These are phyloP conservation scores for Danaus melanippus DNA, from an alignment of 1,140 invertebrate species.

Conservation along the genomic window DNA sequence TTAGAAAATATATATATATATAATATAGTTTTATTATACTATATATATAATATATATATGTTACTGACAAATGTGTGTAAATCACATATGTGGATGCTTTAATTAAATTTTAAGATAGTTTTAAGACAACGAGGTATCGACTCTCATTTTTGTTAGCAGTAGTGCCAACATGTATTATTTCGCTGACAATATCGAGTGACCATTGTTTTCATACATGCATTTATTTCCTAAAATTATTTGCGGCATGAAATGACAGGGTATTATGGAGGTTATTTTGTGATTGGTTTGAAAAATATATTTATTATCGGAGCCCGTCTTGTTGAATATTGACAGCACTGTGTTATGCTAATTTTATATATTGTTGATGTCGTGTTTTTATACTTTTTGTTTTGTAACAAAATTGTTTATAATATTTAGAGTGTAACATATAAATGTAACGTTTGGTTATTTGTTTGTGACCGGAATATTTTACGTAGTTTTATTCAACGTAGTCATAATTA, in stretches of 20 bases:
- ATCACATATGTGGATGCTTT: constrained; percentile 60
- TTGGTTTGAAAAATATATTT: too few relatives aligned
- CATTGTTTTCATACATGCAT: constrained; percentile 26
- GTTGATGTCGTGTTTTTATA: too few relatives aligned
- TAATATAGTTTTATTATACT: constrained; percentile 11
- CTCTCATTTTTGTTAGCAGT: constrained; percentile 32
- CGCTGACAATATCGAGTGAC: too few relatives aligned
- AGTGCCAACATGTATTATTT: constrained; percentile 30
- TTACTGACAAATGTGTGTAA: constrained; percentile 39
- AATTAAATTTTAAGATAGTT: constrained; percentile 64
- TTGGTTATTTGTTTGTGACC: background rate
- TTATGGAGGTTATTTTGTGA: constrained; percentile 18
- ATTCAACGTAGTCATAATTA: too few relatives aligned
- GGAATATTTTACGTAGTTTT: too few relatives aligned
- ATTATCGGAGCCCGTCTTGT: too few relatives aligned
- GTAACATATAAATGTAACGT: background rate
- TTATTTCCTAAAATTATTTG: constrained; percentile 35
- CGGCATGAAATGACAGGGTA: constrained; percentile 63
- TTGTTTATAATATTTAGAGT: background rate
- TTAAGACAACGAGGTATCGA: constrained; percentile 10
- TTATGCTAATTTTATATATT: too few relatives aligned
- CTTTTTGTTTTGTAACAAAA: too few relatives aligned
- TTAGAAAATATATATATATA: constrained; percentile 5
- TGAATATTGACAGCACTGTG: too few relatives aligned
- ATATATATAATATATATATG: constrained; percentile 11